Conservation (phyloP, 2,888 invertebrate genomes). For the Rhamphomyia laevipes region DNA sequence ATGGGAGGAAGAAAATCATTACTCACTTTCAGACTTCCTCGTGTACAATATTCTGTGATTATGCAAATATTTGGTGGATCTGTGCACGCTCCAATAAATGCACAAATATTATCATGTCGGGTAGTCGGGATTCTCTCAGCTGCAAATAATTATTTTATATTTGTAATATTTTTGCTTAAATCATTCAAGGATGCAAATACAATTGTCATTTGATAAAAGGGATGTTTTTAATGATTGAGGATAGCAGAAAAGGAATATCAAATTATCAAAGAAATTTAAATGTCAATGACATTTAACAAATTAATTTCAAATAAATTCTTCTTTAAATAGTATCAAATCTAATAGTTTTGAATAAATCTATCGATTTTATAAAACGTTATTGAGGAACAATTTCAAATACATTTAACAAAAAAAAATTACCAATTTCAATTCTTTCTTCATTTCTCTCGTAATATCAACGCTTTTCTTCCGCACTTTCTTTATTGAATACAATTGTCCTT, state of each 20-base stretch:
- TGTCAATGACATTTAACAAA: too few relatives aligned
- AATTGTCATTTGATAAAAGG: too few relatives aligned
- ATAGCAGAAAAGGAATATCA: too few relatives aligned
- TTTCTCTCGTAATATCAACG: conserved; percentile 77
- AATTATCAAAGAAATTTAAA: too few relatives aligned
- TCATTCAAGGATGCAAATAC: too few relatives aligned
- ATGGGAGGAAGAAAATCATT: not conserved
- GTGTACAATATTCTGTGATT: conserved; percentile 76
- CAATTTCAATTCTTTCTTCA: conserved; percentile 87
- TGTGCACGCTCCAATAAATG: conserved; percentile 84
- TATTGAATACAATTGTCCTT: conserved; percentile 75
- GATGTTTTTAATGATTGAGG: too few relatives aligned
- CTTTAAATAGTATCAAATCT: too few relatives aligned
- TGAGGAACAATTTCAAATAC: too few relatives aligned
- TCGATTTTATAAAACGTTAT: too few relatives aligned
- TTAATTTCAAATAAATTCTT: too few relatives aligned
- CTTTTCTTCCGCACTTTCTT: conserved; percentile 75
- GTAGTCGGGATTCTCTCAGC: conserved; percentile 82
- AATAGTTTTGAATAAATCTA: too few relatives aligned
- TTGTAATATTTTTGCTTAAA: too few relatives aligned
- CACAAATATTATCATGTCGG: conserved; percentile 85
- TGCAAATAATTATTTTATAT: conserved; percentile 26
- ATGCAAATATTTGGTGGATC: conserved; percentile 85
- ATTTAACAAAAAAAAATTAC: conserved; percentile 45
- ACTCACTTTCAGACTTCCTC: conserved; percentile 78